phyloP scores from a whole-genome alignment of 2,797 vertebrate genomes.

The Oryzias dopingdopingensis region DNA sequence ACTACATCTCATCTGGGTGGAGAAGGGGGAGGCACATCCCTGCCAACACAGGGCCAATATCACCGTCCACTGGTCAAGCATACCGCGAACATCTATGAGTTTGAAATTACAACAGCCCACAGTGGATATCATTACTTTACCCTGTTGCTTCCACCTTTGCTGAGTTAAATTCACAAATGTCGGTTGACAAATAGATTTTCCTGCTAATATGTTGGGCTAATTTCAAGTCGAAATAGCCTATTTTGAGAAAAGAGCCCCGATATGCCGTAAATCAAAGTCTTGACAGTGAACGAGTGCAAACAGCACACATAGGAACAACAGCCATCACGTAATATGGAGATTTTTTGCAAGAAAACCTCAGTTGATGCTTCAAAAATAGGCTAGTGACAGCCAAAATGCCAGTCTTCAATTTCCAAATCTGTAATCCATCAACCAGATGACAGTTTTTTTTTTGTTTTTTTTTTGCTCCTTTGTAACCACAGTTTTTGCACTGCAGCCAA shows the following conservation, averaged over 20 bases:
- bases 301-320: too few species aligned
- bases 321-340: too few species aligned
- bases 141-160: slow-evolving; percentile 3
- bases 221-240: slow-evolving; percentile 25
- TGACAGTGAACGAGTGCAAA: too few species aligned
- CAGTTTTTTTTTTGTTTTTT: not conserved
- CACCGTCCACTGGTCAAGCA: slow-evolving; percentile 68
- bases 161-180: slow-evolving; percentile 7
- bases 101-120: slow-evolving; percentile 66
- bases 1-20: slow-evolving; percentile 38
- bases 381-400: not conserved
- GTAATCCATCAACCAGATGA: too few species aligned
- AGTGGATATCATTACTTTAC: slow-evolving; percentile 24
- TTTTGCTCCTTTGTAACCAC: too few species aligned
- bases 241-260: too few species aligned
- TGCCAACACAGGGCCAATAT: slow-evolving; percentile 61
- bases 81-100: slow-evolving; percentile 48
- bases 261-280: too few species aligned
- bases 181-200: slow-evolving; percentile 13
- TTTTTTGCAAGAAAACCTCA: too few species aligned
- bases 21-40: slow-evolving; percentile 20
- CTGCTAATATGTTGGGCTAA: slow-evolving; percentile 39
- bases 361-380: not conserved
- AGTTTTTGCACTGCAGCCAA: too few species aligned
- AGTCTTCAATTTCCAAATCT: not conserved